Evolutionary conservation across 2,113 vertebrate species (phyloP).

Genomic region (Panurus biarmicus): DNA sequence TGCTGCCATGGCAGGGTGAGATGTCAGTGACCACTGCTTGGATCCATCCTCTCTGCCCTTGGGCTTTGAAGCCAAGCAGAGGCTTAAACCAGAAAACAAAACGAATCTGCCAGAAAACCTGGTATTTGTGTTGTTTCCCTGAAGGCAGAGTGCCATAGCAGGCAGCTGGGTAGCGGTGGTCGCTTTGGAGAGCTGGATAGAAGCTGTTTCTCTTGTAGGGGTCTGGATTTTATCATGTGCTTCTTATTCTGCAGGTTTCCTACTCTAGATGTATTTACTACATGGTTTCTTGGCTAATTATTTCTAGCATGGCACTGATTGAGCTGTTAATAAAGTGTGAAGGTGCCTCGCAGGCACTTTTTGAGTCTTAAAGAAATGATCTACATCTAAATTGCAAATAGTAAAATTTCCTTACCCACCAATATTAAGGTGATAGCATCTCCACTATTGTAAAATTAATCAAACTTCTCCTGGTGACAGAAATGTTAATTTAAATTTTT

Average conservation of each 20-base stretch:
- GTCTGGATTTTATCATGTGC: background rate
- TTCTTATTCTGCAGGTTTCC: constrained; percentile 47
- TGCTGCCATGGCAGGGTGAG: background rate
- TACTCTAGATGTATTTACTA: constrained; percentile 61
- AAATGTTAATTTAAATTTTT: constrained; percentile 84
- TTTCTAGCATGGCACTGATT: constrained; percentile 72
- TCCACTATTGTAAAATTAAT: constrained; percentile 82
- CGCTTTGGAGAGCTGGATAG: background rate
- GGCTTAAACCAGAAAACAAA: background rate
- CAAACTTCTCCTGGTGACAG: constrained; percentile 76
- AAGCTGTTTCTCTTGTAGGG: background rate
- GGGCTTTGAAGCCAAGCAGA: background rate
- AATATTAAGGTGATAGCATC: constrained; percentile 72
- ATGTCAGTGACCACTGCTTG: background rate
- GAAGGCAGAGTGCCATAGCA: background rate
- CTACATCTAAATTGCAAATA: constrained; percentile 76
- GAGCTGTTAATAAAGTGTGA: constrained; percentile 87
- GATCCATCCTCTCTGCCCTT: background rate
- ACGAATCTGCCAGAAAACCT: background rate
- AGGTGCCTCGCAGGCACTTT: constrained; percentile 75
- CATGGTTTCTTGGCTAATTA: constrained; percentile 68
- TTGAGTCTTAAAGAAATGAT: constrained; percentile 69
- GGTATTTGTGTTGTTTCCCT: constrained; percentile 1
- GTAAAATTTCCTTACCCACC: constrained; percentile 66
- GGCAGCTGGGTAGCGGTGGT: background rate